Base-by-base conservation (phyloP, 2,888 invertebrate species). In the Gerris lacustris region DNA sequence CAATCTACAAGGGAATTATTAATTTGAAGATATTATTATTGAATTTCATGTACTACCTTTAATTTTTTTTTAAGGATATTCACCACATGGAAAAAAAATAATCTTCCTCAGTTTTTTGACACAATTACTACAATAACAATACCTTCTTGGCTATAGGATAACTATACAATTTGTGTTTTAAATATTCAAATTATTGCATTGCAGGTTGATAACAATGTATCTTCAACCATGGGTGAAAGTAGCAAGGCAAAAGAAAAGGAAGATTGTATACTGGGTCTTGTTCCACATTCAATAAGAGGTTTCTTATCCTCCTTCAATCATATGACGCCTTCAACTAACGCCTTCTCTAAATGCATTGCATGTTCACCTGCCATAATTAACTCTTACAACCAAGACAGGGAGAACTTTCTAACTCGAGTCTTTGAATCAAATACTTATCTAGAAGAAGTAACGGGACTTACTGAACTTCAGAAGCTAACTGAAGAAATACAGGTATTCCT, bases 211-310 rank as follows among this genome's bases (percentile, higher is more conserved):
- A 31, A 31, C 1, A 31, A 31, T 31, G 31, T 2, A 31, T 31
- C 31, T 31, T 31, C 31, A 31, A 31, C 31, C 31, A 31, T 31
- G 31, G 31, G 31, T 31, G 31, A 31, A 31, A 31, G 55, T 55
- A 55, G 55, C 15, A 55, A 55, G 9, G 90, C 91, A 0, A 86
- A 89, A 44, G 90, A 91, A 0, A 84, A 80, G 18, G 76, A 78
- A 0, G 81, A 80, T 5, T 79, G 80, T 0, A 82, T 89, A 1
- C 82, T 97, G 0, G 96, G 97, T 0, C 83, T 91, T 0, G 82
- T 96, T 45, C 96, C 97, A 0, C 97, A 98, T 80, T 92, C 96
- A 6, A 91, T 99, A 75, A 85, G 99, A 62, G 97, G 97, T 0
- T 96, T 93, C 80, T 82, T 99, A 5, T 89, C 90, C 75, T 86